phyloP scores from a whole-genome alignment of 2,888 invertebrate genomes.

The Hirtodrosophila cameraria region DNA sequence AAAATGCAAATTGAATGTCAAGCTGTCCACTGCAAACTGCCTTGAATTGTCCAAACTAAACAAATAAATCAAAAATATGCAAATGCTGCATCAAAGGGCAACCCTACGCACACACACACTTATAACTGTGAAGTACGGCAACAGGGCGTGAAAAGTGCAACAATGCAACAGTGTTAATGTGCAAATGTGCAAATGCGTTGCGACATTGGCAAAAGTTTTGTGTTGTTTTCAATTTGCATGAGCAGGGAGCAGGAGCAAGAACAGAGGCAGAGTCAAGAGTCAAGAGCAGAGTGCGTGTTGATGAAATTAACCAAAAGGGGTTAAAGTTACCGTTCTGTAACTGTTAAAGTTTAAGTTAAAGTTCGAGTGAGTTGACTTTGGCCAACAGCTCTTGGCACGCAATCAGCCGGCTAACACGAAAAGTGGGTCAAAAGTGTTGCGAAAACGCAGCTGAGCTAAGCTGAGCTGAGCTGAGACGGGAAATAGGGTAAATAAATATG shows the following conservation, averaged over 20 bases:
- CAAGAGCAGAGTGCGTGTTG: constrained; percentile 72
- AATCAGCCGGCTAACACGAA: constrained; percentile 61
- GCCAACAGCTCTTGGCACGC: constrained; percentile 65
- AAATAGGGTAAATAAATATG: constrained; percentile 3
- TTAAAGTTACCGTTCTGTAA: no score
- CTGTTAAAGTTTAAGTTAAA: constrained; percentile 59
- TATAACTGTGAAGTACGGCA: constrained; percentile 29
- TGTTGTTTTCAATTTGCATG: constrained; percentile 66
- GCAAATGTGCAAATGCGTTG: constrained; percentile 48
- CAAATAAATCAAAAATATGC: constrained; percentile 44
- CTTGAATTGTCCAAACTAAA: constrained; percentile 20
- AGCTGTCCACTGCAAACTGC: constrained; percentile 2
- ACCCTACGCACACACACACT: constrained; percentile 54
- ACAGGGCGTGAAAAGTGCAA: constrained; percentile 59
- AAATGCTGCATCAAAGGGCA: constrained; percentile 37
- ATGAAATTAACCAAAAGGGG: constrained; percentile 75
- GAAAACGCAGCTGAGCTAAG: constrained; percentile 64
- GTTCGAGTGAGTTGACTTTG: constrained; percentile 70
- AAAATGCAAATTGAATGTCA: constrained; percentile 14
- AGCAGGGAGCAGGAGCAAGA: no score
- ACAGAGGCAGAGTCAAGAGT: no score
- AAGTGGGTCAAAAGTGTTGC: constrained; percentile 70
- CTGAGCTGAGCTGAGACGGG: constrained; percentile 41
- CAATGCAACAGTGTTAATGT: constrained; percentile 47
- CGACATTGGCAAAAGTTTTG: constrained; percentile 72